Percentiles rank a stretch among this genome's conserved stretches.
phyloP scores from a whole-genome alignment of 2,113 vertebrate species.

The Pygoscelis antarcticus region DNA sequence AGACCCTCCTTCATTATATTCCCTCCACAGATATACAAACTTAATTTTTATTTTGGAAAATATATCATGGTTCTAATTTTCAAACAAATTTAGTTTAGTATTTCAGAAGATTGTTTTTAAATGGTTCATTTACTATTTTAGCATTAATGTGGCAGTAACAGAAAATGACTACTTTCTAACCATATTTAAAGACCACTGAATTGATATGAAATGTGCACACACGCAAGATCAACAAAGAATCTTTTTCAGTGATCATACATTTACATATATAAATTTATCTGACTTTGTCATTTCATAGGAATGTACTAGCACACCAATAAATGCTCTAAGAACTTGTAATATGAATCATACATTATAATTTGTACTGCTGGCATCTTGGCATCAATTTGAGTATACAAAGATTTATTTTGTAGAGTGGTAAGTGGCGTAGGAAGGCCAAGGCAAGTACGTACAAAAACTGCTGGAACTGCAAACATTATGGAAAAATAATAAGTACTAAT shows the following conservation, averaged over 20 bases:
- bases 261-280: background rate
- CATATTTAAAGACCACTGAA: background rate
- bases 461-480: background rate
- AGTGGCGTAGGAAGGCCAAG: background rate
- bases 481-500: background rate
- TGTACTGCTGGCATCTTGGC: conserved; percentile 30
- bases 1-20: background rate
- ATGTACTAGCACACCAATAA: background rate
- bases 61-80: background rate
- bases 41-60: background rate
- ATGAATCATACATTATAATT: conserved; percentile 32
- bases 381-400: background rate
- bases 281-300: background rate
- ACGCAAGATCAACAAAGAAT: background rate
- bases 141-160: background rate
- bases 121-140: background rate
- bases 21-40: background rate
- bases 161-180: background rate
- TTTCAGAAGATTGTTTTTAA: background rate
- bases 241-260: background rate
- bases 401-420: background rate
- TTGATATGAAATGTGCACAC: background rate
- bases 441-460: background rate
- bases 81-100: background rate
- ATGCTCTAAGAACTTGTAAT: background rate